Conservation (phyloP, 1,140 invertebrate genomes). For the Callitettix versicolor region DNA sequence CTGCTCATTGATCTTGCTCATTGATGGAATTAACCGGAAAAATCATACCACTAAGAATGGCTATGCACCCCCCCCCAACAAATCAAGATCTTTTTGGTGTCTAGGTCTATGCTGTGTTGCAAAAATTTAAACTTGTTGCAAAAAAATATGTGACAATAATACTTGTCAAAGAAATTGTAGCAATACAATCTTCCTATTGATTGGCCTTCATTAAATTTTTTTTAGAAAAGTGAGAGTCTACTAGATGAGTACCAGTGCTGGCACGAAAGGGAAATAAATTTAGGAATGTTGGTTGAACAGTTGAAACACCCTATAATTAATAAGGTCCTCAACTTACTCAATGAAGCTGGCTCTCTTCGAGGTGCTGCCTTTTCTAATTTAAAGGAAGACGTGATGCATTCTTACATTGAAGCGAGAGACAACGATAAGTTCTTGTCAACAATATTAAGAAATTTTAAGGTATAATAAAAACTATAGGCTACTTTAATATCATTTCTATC, state of each 20-base stretch:
- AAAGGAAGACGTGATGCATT: constrained; percentile 47
- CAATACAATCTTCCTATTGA: too few relatives aligned
- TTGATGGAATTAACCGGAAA: too few relatives aligned
- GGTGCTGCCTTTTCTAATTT: constrained; percentile 40
- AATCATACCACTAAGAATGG: too few relatives aligned
- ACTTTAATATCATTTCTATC: background rate
- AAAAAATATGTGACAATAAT: too few relatives aligned
- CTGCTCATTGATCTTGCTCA: too few relatives aligned
- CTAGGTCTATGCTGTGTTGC: too few relatives aligned
- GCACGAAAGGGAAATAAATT: constrained; percentile 60
- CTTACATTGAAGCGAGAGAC: constrained; percentile 68
- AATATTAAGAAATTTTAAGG: constrained; percentile 66
- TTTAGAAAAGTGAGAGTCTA: too few relatives aligned
- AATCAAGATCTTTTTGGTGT: too few relatives aligned
- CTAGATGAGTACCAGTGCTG: constrained; percentile 74
- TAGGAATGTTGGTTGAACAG: constrained; percentile 69
- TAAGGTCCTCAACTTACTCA: constrained; percentile 47
- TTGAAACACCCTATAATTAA: constrained; percentile 56
- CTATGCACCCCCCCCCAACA: too few relatives aligned
- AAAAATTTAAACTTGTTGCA: too few relatives aligned
- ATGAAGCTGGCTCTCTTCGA: constrained; percentile 37
- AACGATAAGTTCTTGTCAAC: constrained; percentile 76
- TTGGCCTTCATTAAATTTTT: too few relatives aligned
- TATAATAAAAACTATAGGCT: constrained; percentile 31
- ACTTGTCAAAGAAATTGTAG: too few relatives aligned